Percentiles rank a stretch among this genome's conserved stretches.
Conservation (phyloP, 2,888 invertebrate species). For the Scotopteryx bipunctaria region DNA sequence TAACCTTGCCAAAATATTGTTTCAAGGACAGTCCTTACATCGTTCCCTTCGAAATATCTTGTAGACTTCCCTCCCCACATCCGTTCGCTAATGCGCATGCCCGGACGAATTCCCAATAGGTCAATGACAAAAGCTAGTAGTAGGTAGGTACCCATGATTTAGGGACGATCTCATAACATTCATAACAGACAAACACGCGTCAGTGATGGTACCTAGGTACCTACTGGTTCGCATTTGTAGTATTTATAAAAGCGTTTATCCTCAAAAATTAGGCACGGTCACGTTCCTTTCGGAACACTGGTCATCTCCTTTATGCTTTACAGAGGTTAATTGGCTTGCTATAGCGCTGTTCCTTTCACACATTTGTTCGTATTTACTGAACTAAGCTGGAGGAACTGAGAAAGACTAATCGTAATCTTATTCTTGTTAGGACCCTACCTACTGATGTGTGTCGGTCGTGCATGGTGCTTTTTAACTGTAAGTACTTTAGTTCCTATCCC, state of each 20-base stretch:
- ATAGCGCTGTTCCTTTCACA: constrained; percentile 45
- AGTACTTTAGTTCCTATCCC: not conserved
- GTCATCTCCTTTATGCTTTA: constrained; percentile 38
- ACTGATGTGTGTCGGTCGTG: no score
- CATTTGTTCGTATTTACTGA: constrained; percentile 10
- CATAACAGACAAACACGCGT: constrained; percentile 18
- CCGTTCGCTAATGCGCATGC: constrained; percentile 52
- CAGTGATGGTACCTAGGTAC: no score
- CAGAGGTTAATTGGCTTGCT: constrained; percentile 25
- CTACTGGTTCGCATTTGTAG: constrained; percentile 39
- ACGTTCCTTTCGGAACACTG: constrained; percentile 56
- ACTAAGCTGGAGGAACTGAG: not conserved
- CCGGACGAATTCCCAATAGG: constrained; percentile 43
- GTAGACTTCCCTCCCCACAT: constrained; percentile 45
- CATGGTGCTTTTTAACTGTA: no score
- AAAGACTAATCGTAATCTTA: no score
- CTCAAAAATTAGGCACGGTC: constrained; percentile 55
- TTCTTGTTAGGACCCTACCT: no score
- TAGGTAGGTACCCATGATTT: constrained; percentile 51
- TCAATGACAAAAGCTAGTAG: constrained; percentile 48
- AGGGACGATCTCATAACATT: constrained; percentile 42
- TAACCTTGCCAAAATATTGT: constrained; percentile 62
- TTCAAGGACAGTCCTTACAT: constrained; percentile 61
- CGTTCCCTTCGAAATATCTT: constrained; percentile 51
- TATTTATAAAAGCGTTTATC: constrained; percentile 50